Conservation (phyloP, 2,113 vertebrate species). For the Astur gentilis region DNA sequence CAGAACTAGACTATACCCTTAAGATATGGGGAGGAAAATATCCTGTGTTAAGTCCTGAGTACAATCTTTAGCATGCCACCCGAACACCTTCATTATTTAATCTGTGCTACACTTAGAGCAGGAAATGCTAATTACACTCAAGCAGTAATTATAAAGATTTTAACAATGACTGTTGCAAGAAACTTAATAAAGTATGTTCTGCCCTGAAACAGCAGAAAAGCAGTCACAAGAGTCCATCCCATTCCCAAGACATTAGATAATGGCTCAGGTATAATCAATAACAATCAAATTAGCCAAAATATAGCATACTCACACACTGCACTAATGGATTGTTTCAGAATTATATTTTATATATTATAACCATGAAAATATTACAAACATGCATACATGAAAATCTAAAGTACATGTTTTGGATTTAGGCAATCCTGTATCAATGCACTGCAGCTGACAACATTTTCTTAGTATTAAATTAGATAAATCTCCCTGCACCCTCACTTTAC, state of each 20-base stretch:
- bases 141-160: not conserved
- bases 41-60: not conserved
- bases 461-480: slow-evolving; percentile 24
- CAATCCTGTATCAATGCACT: not conserved
- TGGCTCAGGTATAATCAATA: slow-evolving; percentile 22
- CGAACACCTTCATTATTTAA: not conserved
- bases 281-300: slow-evolving; percentile 5
- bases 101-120: not conserved
- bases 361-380: not conserved
- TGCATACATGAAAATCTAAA: not conserved
- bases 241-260: not conserved
- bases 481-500: slow-evolving; percentile 32
- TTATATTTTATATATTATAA: not conserved
- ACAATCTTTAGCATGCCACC: not conserved
- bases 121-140: not conserved
- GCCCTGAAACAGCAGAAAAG: not conserved
- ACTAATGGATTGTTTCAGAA: not conserved
- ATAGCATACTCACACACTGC: not conserved
- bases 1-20: not conserved
- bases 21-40: not conserved
- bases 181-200: not conserved
- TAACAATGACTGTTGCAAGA: not conserved
- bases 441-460: slow-evolving; percentile 23
- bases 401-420: not conserved
- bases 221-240: not conserved